phyloP scores from a whole-genome alignment of 2,888 invertebrate species.

The Panopea generosa region DNA sequence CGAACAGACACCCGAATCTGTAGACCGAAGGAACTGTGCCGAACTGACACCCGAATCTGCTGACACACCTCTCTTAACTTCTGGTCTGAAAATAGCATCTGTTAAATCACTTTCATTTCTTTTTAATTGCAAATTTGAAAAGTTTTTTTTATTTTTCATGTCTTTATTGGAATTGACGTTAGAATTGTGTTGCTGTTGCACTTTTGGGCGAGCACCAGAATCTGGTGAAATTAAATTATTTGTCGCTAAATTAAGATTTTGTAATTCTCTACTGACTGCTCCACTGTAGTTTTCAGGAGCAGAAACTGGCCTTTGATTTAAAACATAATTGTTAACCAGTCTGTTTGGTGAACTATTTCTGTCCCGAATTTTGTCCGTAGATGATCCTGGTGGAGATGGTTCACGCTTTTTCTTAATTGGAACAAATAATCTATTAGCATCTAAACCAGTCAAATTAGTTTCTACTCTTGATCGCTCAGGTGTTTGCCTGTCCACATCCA shows the following conservation, averaged over 20 bases:
- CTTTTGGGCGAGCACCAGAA: slow-evolving; percentile 57
- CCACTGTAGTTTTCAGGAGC: slow-evolving; percentile 18
- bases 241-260: slow-evolving; percentile 32
- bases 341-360: slow-evolving; percentile 25
- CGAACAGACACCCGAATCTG: slow-evolving; percentile 54
- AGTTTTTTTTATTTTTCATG: slow-evolving; percentile 31
- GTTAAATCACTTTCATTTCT: slow-evolving; percentile 9
- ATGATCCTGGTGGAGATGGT: slow-evolving; percentile 45
- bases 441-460: slow-evolving; percentile 16
- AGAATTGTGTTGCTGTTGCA: slow-evolving; percentile 6
- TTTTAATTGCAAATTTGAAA: slow-evolving; percentile 23
- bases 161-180: slow-evolving; percentile 19
- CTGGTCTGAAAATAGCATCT: slow-evolving; percentile 27
- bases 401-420: slow-evolving; percentile 59
- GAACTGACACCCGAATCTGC: slow-evolving; percentile 56
- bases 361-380: slow-evolving; percentile 31
- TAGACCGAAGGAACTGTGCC: slow-evolving; percentile 43
- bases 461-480: not conserved
- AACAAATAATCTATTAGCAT: slow-evolving; percentile 62
- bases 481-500: slow-evolving; percentile 19
- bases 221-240: slow-evolving; percentile 38
- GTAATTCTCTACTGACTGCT: slow-evolving; percentile 12
- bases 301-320: slow-evolving; percentile 21
- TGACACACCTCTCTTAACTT: slow-evolving; percentile 35
- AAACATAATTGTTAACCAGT: slow-evolving; percentile 25